A percentile compares a stretch with the other conserved stretches of the same genome.
These are phyloP conservation scores for Volucella inanis DNA, from an alignment of 2,888 invertebrate species.

Conservation along the genomic window DNA sequence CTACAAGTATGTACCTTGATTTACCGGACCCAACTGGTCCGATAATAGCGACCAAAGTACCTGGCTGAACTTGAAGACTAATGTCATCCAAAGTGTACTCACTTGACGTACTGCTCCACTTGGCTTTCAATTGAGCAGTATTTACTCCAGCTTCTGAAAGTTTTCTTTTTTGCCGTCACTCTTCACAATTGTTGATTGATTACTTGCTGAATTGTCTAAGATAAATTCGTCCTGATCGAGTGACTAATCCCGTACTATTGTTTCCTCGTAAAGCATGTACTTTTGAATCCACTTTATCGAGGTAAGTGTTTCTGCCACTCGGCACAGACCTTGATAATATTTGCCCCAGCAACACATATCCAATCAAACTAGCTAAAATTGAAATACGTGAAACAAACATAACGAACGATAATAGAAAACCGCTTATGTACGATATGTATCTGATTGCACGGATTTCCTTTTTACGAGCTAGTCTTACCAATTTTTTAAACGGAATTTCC, in stretches of 20 bases:
- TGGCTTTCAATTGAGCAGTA: slow-evolving; percentile 87
- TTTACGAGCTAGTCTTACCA: slow-evolving; percentile 87
- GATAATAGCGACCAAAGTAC: slow-evolving; percentile 87
- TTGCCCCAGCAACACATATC: slow-evolving; percentile 88
- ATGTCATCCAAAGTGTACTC: slow-evolving; percentile 88
- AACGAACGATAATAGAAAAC: slow-evolving; percentile 91
- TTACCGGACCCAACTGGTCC: slow-evolving; percentile 90
- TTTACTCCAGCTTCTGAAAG: slow-evolving; percentile 84
- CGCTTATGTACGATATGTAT: slow-evolving; percentile 89
- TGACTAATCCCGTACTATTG: slow-evolving; percentile 81
- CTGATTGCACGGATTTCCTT: slow-evolving; percentile 87
- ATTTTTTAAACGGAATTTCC: slow-evolving; percentile 93
- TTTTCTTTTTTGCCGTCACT: slow-evolving; percentile 76
- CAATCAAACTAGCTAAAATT: slow-evolving; percentile 91
- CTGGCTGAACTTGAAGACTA: slow-evolving; percentile 86
- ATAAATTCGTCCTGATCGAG: slow-evolving; percentile 71
- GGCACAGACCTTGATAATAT: slow-evolving; percentile 88
- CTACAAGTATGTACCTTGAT: slow-evolving; percentile 78
- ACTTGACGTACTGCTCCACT: slow-evolving; percentile 86
- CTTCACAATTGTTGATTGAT: slow-evolving; percentile 77
- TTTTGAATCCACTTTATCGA: slow-evolving; percentile 85
- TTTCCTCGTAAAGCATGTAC: slow-evolving; percentile 86
- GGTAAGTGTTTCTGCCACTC: slow-evolving; percentile 86
- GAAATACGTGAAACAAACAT: slow-evolving; percentile 95
- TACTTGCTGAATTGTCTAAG: slow-evolving; percentile 49